A percentile compares a stretch with the other conserved stretches of the same genome.
Conservation (phyloP, 2,888 invertebrate genomes). For the Saturnia japonica region DNA sequence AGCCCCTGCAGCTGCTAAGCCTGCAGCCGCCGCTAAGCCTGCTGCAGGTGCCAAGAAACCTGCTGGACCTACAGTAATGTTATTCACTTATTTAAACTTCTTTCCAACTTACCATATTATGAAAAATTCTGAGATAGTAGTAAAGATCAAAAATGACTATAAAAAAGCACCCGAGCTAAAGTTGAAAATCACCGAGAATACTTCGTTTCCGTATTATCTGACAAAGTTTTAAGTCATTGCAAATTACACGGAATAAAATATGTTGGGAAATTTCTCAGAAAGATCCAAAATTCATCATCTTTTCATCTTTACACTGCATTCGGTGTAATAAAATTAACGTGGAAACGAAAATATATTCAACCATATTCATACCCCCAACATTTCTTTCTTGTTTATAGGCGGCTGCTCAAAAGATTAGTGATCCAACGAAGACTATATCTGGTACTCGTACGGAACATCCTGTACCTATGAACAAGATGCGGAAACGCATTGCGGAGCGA, state of each 20-base stretch:
- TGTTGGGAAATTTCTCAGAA: too few species aligned
- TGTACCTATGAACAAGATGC: slow-evolving; percentile 99
- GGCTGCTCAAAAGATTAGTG: slow-evolving; percentile 83
- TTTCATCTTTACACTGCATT: too few species aligned
- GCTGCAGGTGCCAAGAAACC: slow-evolving; percentile 30
- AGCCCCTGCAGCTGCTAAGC: slow-evolving; percentile 78
- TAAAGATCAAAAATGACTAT: not conserved
- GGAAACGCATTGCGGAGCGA: slow-evolving; percentile 94
- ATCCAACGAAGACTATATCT: slow-evolving; percentile 91
- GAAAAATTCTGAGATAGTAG: not conserved
- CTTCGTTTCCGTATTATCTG: not conserved
- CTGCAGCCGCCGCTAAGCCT: slow-evolving; percentile 61
- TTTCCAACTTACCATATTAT: not conserved
- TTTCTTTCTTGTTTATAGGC: slow-evolving; percentile 11
- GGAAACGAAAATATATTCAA: too few species aligned
- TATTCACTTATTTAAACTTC: not conserved
- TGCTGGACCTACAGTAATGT: slow-evolving; percentile 31
- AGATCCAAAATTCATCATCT: too few species aligned
- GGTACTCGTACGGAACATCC: slow-evolving; percentile 95
- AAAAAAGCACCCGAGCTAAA: not conserved
- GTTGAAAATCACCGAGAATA: not conserved
- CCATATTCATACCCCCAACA: too few species aligned
- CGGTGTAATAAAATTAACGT: too few species aligned
- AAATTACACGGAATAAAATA: too few species aligned
- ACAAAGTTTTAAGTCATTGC: too few species aligned